A percentile compares a stretch with the other conserved stretches of the same genome.
phyloP scores from a whole-genome alignment of 2,113 vertebrate species.

The Triplophysa tibetana region DNA sequence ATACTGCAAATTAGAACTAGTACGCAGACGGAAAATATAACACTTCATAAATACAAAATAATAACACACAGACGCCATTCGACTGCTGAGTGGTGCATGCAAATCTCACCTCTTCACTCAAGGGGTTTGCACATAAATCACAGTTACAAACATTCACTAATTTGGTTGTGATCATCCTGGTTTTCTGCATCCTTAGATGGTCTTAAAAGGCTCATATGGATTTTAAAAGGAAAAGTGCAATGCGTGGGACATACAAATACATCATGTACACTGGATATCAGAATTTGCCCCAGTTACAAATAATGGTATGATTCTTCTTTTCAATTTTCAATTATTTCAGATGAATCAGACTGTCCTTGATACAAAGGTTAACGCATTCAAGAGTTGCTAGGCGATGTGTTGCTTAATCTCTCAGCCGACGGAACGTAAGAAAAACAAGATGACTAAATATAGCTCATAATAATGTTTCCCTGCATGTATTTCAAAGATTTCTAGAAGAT shows the following conservation, averaged over 20 bases:
- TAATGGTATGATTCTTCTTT: not conserved
- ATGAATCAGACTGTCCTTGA: slow-evolving; percentile 1
- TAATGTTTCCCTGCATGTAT: not conserved
- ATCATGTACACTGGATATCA: not conserved
- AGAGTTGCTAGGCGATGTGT: slow-evolving; percentile 50
- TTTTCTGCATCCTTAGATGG: no score
- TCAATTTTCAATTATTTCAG: not conserved
- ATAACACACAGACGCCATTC: not conserved
- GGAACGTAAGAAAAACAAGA: slow-evolving; percentile 31
- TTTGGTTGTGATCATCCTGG: no score
- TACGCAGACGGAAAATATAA: not conserved
- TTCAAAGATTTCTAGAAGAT: slow-evolving; percentile 4
- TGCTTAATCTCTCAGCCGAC: slow-evolving; percentile 3
- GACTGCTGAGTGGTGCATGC: not conserved
- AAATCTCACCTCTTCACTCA: not conserved
- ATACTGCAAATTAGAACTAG: slow-evolving; percentile 7
- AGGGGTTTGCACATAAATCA: not conserved
- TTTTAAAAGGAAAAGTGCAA: not conserved
- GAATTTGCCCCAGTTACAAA: slow-evolving; percentile 16
- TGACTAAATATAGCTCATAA: slow-evolving; percentile 11
- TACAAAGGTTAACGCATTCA: not conserved
- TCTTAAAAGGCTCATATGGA: no score
- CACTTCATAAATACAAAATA: slow-evolving; percentile 5
- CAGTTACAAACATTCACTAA: not conserved
- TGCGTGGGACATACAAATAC: no score